Base-by-base conservation (phyloP, 1,140 invertebrate genomes). In the Anthonomus grandis region DNA sequence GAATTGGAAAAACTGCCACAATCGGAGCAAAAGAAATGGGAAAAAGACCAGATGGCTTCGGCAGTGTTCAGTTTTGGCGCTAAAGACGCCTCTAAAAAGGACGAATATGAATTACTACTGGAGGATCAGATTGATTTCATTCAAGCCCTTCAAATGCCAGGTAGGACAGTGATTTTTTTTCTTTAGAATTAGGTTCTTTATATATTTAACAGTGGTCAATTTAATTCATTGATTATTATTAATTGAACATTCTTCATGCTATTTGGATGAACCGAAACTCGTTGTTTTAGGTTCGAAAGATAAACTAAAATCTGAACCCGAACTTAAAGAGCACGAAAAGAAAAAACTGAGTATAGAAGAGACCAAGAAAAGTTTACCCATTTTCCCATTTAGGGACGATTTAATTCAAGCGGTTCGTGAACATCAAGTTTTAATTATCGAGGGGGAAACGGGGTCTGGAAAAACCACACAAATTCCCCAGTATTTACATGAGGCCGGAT, bases 381-480 rank as follows among this genome's bases (percentile, higher is more conserved):
- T 99, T 34, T 99, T 84, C 79, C 89, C 90, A 3, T 99, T 97
- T 68, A 87, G 83, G 72, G 83, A 95, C 27, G 89, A 93, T 72
- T 77, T 99, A 9, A 86, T 98, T 56, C 76, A 87, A 65, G 93
- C 95, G 8, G 88, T 98, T 10, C 80, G 77, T 66, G 84, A 91
- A 41, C 90, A 98, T 78, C 94, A 98, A 76, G 83, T 90, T 62
- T 64, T 71, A 24, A 98, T 99, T 63, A 93, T 99, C 60, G 95
- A 98, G 78, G 97, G 97, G 41, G 96, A 98, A 81, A 98, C 95
- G 13, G 95, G 95, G 0, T 95, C 91, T 13, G 95, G 97, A 4
- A 98, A 98, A 82, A 99, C 97, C 0, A 99, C 97, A 4, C 97
- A 99, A 77, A 93, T 99, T 60, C 95, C 97, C 6, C 97, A 99